Conservation (phyloP, 2,797 vertebrate species). For the Limnodromus scolopaceus region DNA sequence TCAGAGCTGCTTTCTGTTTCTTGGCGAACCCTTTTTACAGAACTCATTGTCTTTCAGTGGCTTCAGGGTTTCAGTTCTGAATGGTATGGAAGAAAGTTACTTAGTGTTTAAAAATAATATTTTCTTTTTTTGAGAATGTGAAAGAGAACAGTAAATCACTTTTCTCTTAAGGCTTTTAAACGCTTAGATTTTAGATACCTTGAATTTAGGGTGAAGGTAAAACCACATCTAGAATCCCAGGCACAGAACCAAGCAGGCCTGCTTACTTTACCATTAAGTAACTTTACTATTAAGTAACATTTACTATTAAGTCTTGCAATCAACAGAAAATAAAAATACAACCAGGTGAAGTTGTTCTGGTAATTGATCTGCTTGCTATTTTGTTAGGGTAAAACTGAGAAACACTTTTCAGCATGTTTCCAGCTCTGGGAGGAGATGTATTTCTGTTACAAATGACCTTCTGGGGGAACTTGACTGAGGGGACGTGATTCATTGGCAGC, state of each 20-base stretch:
- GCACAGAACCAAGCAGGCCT: background rate
- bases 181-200: background rate
- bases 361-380: background rate
- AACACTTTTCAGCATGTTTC: background rate
- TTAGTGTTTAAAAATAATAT: fast-evolving
- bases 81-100: background rate
- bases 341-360: background rate
- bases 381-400: slow-evolving; percentile 9
- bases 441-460: slow-evolving; percentile 55
- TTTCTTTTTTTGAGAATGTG: background rate
- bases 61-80: background rate
- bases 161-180: background rate
- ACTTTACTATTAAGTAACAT: background rate
- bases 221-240: background rate
- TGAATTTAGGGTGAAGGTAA: background rate
- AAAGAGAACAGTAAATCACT: background rate
- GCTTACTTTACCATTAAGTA: background rate
- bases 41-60: background rate
- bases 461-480: slow-evolving; percentile 21
- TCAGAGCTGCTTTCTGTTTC: background rate
- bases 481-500: slow-evolving; percentile 57
- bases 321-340: background rate
- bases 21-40: background rate
- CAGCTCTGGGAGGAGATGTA: background rate
- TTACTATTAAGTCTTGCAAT: background rate